Evolutionary conservation across 1,140 invertebrate genomes (phyloP).

Genomic region (Amphibalanus amphitrite): DNA sequence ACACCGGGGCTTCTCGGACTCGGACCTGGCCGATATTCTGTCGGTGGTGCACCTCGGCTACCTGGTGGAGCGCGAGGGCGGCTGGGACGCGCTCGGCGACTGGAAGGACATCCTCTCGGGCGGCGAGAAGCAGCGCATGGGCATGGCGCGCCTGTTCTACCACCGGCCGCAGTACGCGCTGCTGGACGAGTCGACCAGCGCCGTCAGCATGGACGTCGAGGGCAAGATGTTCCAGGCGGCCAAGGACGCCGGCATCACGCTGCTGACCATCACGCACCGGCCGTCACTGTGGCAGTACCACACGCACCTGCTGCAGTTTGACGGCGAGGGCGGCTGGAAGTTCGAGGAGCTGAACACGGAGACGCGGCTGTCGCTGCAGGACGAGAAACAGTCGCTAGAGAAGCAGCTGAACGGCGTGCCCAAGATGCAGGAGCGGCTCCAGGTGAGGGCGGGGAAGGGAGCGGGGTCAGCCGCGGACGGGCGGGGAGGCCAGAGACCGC

Average conservation of each 20-base stretch:
- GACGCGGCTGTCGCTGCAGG: conserved; percentile 9
- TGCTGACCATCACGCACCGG: background rate
- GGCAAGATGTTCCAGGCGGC: conserved; percentile 82
- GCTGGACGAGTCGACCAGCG: conserved; percentile 91
- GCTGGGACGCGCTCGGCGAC: conserved; percentile 65
- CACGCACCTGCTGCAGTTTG: conserved; percentile 79
- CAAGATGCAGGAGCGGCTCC: background rate
- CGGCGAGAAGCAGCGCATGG: conserved; percentile 92
- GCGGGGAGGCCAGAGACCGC: too few species aligned
- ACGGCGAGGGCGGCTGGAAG: conserved; percentile 79
- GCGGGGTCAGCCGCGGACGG: too few species aligned
- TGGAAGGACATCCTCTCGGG: conserved; percentile 96
- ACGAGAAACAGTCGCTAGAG: background rate
- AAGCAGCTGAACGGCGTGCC: background rate
- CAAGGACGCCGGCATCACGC: conserved; percentile 35
- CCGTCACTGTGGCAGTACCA: conserved; percentile 63
- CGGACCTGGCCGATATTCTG: conserved; percentile 42
- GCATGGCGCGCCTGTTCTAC: conserved; percentile 89
- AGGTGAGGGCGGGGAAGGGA: background rate
- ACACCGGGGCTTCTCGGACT: conserved; percentile 48
- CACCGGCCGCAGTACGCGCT: conserved; percentile 92
- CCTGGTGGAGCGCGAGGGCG: conserved; percentile 66
- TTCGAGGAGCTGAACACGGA: conserved; percentile 42
- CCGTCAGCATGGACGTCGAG: conserved; percentile 92
- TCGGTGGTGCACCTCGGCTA: conserved; percentile 63